Evolutionary conservation across 2,113 vertebrate genomes (phyloP).

Genomic region (Otis tarda): DNA sequence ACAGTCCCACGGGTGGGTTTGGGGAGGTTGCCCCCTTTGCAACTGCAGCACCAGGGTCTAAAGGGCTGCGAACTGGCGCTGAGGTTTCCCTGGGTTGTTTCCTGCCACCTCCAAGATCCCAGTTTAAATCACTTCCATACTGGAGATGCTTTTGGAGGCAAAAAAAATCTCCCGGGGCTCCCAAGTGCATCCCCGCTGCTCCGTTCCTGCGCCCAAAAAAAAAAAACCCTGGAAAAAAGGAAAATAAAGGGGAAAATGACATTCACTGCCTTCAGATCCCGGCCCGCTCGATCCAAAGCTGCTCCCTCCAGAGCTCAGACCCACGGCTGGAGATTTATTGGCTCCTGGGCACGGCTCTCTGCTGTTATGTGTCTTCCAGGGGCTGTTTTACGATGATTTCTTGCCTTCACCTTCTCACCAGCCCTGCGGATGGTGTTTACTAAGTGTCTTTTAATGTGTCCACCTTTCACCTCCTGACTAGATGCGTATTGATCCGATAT

Average conservation of each 20-base stretch:
- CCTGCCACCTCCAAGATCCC: background rate
- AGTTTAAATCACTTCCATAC: background rate
- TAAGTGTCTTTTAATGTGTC: constrained; percentile 47
- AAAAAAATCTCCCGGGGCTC: background rate
- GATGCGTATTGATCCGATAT: background rate
- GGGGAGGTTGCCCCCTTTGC: background rate
- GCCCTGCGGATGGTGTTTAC: background rate
- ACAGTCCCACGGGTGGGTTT: background rate
- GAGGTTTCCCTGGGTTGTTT: background rate
- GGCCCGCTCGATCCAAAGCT: background rate
- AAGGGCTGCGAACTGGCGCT: accelerated
- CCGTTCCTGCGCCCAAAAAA: background rate
- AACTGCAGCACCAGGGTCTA: accelerated
- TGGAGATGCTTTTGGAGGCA: background rate
- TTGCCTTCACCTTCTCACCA: constrained; percentile 20
- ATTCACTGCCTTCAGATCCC: background rate
- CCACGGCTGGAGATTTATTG: background rate
- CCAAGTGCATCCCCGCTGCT: accelerated
- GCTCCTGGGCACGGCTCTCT: background rate
- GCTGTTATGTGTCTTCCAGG: background rate
- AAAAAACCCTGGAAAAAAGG: too few relatives aligned
- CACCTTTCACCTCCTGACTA: constrained; percentile 37
- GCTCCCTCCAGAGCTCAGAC: background rate
- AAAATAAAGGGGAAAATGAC: too few relatives aligned
- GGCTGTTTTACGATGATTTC: constrained; percentile 12